Evolutionary conservation across 2,888 invertebrate genomes (phyloP).

Genomic region (Drosophila atripex): DNA sequence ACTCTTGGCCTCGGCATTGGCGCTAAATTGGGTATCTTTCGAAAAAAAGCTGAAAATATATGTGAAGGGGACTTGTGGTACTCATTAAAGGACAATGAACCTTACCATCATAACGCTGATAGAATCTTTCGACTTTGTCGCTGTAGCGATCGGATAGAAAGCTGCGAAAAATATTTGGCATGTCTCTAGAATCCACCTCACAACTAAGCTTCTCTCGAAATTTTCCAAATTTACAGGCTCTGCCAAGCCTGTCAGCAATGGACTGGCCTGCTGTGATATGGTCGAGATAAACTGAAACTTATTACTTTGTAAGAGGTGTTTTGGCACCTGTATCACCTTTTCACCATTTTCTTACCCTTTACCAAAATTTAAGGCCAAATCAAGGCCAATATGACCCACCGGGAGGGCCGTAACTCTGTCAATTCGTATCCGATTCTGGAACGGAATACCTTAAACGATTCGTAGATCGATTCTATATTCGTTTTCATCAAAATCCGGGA

Average conservation of each 20-base stretch:
- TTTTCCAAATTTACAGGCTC: constrained; percentile 10
- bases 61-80: not conserved
- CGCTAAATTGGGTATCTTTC: constrained; percentile 22
- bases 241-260: constrained; percentile 17
- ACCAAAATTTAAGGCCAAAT: too few species aligned
- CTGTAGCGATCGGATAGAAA: constrained; percentile 60
- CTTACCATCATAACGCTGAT: constrained; percentile 55
- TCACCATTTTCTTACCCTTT: too few species aligned
- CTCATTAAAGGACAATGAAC: not conserved
- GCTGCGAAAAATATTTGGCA: constrained; percentile 53
- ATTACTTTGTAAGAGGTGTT: too few species aligned
- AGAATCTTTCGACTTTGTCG: constrained; percentile 28
- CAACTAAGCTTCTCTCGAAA: not conserved
- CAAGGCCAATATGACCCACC: too few species aligned
- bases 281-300: not conserved
- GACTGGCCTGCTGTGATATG: constrained; percentile 14
- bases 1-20: constrained; percentile 15
- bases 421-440: not conserved
- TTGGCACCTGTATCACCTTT: too few species aligned
- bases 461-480: too few species aligned
- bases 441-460: too few species aligned
- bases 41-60: constrained; percentile 32
- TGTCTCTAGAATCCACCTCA: constrained; percentile 11
- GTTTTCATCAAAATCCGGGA: too few species aligned
- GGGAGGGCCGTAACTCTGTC: not conserved